Evolutionary conservation across 2,888 invertebrate genomes (phyloP), one percentile per base, ranked within the genome.

Genomic region (Orthonychiurus folsomi): DNA sequence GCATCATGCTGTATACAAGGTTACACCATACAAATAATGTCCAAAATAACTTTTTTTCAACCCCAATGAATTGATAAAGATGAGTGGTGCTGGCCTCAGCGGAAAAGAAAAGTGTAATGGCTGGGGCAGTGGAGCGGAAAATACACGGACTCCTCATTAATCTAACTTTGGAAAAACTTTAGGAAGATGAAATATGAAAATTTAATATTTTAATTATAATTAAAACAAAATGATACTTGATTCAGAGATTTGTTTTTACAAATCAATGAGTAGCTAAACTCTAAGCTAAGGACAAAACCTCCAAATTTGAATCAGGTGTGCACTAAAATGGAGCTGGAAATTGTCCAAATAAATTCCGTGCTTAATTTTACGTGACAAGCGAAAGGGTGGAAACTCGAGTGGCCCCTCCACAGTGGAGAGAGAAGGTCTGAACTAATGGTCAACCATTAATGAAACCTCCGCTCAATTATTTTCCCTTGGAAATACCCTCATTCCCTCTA

Each of bases 361-460:
- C n/a, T n/a, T n/a, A n/a, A n/a, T n/a, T n/a, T n/a, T n/a, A n/a
- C n/a, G n/a, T n/a, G 37, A 37, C 9, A 37, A 37, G 37, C 9
- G 37, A 37, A 37, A 37, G 5, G 37, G 37, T 37, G 37, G 37
- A 5, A 37, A 37, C 37, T 37, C 37, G 15, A 37, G 37, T 37
- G 15, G n/a, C n/a, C n/a, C n/a, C n/a, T n/a, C 37, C 37, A 37
- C 37, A 37, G 37, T 37, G 37, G 5, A 37, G 37, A 5, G 37
- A 37, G 37, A 37, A 37, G 5, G 37, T 37, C 15, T n/a, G 9
- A 9, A 37, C 37, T 37, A 37, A 37, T 37, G 37, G 37, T 37
- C 37, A 37, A 37, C 37, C 37, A 37, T 37, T 37, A 37, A 37
- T 37, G 37, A 37, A 37, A 37, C 37, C 37, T 37, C n/a, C 37